phyloP scores from a whole-genome alignment of 2,797 vertebrate species.

The Sylvia borin region DNA sequence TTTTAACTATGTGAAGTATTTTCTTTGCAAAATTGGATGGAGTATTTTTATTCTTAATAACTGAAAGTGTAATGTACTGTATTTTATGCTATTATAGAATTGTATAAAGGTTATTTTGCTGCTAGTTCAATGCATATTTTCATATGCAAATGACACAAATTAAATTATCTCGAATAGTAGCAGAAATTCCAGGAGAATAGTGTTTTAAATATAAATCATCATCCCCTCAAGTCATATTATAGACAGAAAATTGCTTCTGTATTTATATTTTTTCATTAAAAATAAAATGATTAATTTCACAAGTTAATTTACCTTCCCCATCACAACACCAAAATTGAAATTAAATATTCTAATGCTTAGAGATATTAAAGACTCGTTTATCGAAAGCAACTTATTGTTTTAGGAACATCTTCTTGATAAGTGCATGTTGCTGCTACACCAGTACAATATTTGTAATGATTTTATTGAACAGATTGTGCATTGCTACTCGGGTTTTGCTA shows the following conservation, averaged over 20 bases:
- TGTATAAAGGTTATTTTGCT: conserved; percentile 64
- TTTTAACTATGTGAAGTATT: background rate
- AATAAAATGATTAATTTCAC: conserved; percentile 81
- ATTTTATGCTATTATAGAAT: conserved; percentile 45
- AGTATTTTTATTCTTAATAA: conserved; percentile 55
- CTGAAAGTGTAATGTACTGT: conserved; percentile 26
- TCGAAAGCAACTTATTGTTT: conserved; percentile 71
- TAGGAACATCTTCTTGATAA: conserved; percentile 51
- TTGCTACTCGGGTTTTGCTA: background rate
- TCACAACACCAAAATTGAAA: conserved; percentile 72
- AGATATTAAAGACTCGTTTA: conserved; percentile 73
- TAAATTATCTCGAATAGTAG: conserved; percentile 71
- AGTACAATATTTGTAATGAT: conserved; percentile 19
- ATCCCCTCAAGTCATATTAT: conserved; percentile 73
- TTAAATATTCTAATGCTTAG: conserved; percentile 75
- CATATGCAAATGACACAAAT: conserved; percentile 71
- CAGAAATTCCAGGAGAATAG: conserved; percentile 68
- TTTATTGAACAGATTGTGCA: background rate
- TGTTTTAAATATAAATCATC: conserved; percentile 77
- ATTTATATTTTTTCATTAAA: conserved; percentile 82
- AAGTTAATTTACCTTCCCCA: conserved; percentile 77
- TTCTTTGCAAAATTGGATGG: conserved; percentile 30
- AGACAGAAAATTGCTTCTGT: conserved; percentile 68
- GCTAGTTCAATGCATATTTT: conserved; percentile 61
- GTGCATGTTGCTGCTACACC: background rate